A percentile compares a stretch with the other conserved stretches of the same genome.
These are phyloP conservation scores for Regulus satrapa DNA, from an alignment of 2,113 vertebrate genomes.

Conservation along the genomic window DNA sequence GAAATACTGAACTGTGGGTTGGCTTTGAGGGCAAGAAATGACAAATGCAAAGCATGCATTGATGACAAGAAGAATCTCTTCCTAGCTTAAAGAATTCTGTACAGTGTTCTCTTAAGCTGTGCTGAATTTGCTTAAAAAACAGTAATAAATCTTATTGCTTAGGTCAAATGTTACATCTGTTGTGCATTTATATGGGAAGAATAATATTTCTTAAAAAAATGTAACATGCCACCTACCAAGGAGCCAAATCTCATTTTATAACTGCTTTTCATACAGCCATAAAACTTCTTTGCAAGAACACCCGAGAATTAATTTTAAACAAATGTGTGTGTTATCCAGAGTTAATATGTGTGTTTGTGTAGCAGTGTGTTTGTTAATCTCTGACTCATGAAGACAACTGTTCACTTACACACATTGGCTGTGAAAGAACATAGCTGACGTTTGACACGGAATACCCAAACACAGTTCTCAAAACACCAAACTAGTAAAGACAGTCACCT, in stretches of 20 bases:
- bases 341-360: not conserved
- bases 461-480: not conserved
- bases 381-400: not conserved
- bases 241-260: slow-evolving; percentile 6
- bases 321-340: not conserved
- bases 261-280: not conserved
- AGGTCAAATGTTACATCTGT: slow-evolving; percentile 53
- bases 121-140: slow-evolving; percentile 49
- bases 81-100: not conserved
- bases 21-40: not conserved
- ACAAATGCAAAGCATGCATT: not conserved
- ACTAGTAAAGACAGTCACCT: not conserved
- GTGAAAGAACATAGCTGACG: not conserved
- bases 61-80: not conserved
- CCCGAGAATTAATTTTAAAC: slow-evolving; percentile 18
- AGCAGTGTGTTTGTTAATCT: not conserved
- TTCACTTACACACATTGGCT: not conserved
- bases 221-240: slow-evolving; percentile 11
- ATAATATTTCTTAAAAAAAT: slow-evolving; percentile 13
- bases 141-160: slow-evolving; percentile 53
- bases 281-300: not conserved
- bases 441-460: not conserved
- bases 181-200: slow-evolving; percentile 47
- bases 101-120: slow-evolving; percentile 12
- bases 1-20: not conserved